Evolutionary conservation across 2,113 vertebrate genomes (phyloP).

Genomic region (Alethe castanea): DNA sequence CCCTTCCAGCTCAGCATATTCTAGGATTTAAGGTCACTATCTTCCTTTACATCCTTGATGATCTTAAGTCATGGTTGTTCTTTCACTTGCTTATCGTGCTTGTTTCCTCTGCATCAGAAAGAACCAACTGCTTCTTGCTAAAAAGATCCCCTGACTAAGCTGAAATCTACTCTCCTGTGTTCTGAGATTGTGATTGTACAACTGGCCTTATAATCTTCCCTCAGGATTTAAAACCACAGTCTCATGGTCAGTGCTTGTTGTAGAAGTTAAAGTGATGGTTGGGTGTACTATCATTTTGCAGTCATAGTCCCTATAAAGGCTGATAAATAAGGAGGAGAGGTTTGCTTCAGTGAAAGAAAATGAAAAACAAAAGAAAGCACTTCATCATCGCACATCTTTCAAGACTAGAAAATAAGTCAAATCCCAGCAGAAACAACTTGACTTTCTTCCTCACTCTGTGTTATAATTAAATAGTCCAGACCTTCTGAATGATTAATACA

Average conservation of each 20-base stretch:
- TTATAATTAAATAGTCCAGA: slow-evolving; percentile 16
- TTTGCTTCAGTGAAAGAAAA: slow-evolving; percentile 61
- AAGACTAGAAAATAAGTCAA: slow-evolving; percentile 52
- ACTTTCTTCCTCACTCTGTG: slow-evolving; percentile 1
- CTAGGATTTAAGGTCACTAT: not conserved
- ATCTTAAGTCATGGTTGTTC: not conserved
- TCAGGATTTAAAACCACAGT: not conserved
- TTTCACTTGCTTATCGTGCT: not conserved
- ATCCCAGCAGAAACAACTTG: slow-evolving; percentile 2
- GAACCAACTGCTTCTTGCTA: not conserved
- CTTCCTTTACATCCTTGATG: not conserved
- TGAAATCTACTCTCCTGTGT: not conserved
- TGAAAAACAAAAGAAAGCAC: slow-evolving; percentile 54
- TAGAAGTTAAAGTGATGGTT: slow-evolving; percentile 6
- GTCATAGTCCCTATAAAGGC: not conserved
- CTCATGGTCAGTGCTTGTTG: not conserved
- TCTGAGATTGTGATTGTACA: not conserved
- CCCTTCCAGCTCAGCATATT: not conserved
- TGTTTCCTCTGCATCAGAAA: not conserved
- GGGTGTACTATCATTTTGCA: not conserved
- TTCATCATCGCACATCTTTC: slow-evolving; percentile 5
- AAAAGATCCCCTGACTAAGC: not conserved
- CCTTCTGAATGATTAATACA: slow-evolving; percentile 12
- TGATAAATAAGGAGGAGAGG: slow-evolving; percentile 45
- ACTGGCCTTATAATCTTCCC: not conserved